Conservation (phyloP, 2,113 vertebrate species). For the Pterocles orientalis region DNA sequence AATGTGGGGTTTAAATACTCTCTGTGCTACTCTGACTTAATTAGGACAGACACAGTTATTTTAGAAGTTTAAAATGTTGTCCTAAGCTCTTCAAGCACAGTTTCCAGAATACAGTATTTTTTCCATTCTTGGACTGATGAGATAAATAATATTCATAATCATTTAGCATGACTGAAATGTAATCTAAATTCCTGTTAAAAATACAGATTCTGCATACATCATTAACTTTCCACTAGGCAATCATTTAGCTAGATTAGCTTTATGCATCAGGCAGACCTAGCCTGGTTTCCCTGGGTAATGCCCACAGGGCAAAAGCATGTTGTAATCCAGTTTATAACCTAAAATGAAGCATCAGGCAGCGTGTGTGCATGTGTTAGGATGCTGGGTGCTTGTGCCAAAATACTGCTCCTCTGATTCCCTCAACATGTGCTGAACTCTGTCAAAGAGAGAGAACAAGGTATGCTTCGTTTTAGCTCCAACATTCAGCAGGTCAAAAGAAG, state of each 20-base stretch:
- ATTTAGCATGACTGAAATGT: background rate
- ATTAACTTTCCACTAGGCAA: background rate
- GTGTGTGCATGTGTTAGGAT: background rate
- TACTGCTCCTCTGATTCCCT: background rate
- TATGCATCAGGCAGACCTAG: background rate
- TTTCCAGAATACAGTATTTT: background rate
- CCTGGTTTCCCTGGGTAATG: conserved; percentile 35
- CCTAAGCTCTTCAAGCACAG: background rate
- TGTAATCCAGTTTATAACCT: conserved; percentile 57
- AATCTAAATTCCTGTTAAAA: background rate
- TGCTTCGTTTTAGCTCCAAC: background rate
- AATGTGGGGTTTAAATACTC: background rate
- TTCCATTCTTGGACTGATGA: background rate
- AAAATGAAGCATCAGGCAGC: conserved; percentile 2
- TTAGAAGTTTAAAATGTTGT: background rate
- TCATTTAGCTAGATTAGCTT: background rate
- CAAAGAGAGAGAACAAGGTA: background rate
- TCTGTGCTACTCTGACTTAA: background rate
- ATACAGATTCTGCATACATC: background rate
- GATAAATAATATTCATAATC: background rate
- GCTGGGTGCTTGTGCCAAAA: background rate
- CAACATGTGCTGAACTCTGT: background rate
- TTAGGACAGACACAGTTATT: background rate
- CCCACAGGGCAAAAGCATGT: background rate
- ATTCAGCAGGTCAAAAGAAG: background rate